Evolutionary conservation across 2,888 invertebrate species (phyloP), one percentile per base, ranked within the genome.

Genomic region (Cephonodes hylas): DNA sequence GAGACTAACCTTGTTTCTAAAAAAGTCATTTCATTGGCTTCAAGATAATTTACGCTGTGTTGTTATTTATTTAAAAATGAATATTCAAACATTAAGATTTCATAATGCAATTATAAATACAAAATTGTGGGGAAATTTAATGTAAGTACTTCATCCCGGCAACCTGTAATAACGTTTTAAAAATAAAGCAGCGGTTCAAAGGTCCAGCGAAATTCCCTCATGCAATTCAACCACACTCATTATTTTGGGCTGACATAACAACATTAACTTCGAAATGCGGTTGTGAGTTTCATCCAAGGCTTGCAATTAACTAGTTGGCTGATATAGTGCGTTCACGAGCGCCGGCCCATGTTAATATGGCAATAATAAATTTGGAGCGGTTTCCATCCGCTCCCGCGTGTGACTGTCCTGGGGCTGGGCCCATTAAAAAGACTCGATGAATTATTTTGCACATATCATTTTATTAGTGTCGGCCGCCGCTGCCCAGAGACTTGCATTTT

Each of bases 291-390:
- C 86, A 89, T 86, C 79, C 84, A 83, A 85, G 84, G 81, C 82
- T 85, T 84, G 85, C 89, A 89, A 88, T 89, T 88, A 89, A 89
- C 86, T 84, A 86, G 85, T 83, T 81, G 83, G 75, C 83, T 88
- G 88, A 87, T 86, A 84, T 84, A 89, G 81, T 87, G 85, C 84
- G 81, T 77, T 77, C 77, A 71, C 75, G 74, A 77, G 66, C 75
- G 73, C 73, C 74, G 71, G 77, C 67, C 79, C 79, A 80, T 82
- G 88, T 85, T 90, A 87, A 89, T 89, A 89, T 85, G 83, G 83
- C 86, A 87, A 91, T 88, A 88, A 89, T 90, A 89, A 89, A 89
- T 90, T 90, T 85, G 71, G 72, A 79, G 83, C 77, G 85, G 85
- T 85, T 84, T 81, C 77, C 85, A 83, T 82, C 79, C 75, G 72